These are phyloP conservation scores for Rhaphigaster nebulosa DNA, from an alignment of 2,888 invertebrate species.

Conservation along the genomic window DNA sequence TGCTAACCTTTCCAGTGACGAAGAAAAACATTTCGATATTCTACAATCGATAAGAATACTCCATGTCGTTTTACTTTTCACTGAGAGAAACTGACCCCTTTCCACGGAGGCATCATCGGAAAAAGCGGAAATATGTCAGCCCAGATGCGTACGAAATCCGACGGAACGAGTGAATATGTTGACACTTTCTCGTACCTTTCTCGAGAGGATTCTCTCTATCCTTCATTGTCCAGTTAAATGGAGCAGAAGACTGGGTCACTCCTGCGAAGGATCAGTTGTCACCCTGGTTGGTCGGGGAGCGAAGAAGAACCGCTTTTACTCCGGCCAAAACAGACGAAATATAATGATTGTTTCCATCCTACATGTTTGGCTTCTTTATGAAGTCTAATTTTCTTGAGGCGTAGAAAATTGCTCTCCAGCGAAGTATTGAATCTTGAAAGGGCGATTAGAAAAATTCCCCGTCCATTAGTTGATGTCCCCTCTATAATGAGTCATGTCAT, in stretches of 20 bases:
- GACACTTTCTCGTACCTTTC: constrained; percentile 4
- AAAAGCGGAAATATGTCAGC: background rate
- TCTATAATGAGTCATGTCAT: too few relatives aligned
- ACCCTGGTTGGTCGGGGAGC: background rate
- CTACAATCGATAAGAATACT: constrained; percentile 8
- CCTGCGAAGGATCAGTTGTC: background rate
- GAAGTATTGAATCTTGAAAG: too few relatives aligned
- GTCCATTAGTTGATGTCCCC: too few relatives aligned
- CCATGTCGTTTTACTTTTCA: background rate
- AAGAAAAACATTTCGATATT: background rate
- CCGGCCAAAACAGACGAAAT: background rate
- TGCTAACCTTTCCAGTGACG: background rate
- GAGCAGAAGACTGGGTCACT: background rate
- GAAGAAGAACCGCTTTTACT: background rate
- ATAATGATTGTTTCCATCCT: background rate
- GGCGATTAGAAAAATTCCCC: too few relatives aligned
- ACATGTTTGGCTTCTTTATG: too few relatives aligned
- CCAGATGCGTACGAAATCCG: constrained; percentile 12
- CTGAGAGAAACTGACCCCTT: constrained; percentile 4
- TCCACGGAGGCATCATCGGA: background rate
- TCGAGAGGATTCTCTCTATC: background rate
- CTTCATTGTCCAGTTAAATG: background rate
- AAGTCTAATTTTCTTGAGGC: too few relatives aligned
- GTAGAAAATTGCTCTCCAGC: too few relatives aligned
- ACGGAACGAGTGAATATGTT: background rate